These are phyloP conservation scores for Leucophenga montana DNA, from an alignment of 2,888 invertebrate species.

Conservation along the genomic window DNA sequence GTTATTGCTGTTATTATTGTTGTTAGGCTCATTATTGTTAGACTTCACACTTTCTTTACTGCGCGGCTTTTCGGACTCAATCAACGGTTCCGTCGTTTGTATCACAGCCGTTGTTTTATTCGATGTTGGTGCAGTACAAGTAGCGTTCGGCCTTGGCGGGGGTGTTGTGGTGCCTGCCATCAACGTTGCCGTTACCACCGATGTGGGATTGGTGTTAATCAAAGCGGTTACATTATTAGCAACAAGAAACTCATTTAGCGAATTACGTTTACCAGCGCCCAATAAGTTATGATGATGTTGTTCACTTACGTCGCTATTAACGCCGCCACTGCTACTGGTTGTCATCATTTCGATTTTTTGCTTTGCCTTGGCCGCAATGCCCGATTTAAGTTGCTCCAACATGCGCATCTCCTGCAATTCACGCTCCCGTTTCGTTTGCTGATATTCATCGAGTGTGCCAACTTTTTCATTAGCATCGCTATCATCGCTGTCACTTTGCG, in stretches of 20 bases:
- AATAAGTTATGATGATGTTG: neutral
- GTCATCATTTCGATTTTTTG: slow-evolving; percentile 75
- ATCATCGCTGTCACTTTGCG: slow-evolving; percentile 75
- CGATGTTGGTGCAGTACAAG: slow-evolving; percentile 32
- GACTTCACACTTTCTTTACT: neutral
- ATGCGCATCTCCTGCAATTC: slow-evolving; percentile 80
- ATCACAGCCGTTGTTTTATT: slow-evolving; percentile 46
- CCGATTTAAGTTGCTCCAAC: slow-evolving; percentile 79
- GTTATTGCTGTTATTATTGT: neutral
- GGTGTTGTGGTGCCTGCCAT: slow-evolving; percentile 46
- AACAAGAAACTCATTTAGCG: slow-evolving; percentile 73
- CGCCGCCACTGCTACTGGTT: slow-evolving; percentile 39
- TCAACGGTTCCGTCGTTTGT: slow-evolving; percentile 44
- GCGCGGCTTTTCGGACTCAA: slow-evolving; percentile 12
- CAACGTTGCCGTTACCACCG: slow-evolving; percentile 52
- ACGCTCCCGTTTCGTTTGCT: slow-evolving; percentile 77
- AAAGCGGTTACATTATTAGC: slow-evolving; percentile 70
- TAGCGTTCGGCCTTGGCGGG: neutral
- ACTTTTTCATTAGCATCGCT: slow-evolving; percentile 75
- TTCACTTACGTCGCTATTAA: slow-evolving; percentile 65
- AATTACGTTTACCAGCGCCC: slow-evolving; percentile 69
- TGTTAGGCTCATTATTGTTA: slow-evolving; percentile 29
- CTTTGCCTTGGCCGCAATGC: slow-evolving; percentile 82
- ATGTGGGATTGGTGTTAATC: slow-evolving; percentile 50
- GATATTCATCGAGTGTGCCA: slow-evolving; percentile 71